Evolutionary conservation across 2,888 invertebrate genomes (phyloP).

Genomic region (Agrotis clavis): DNA sequence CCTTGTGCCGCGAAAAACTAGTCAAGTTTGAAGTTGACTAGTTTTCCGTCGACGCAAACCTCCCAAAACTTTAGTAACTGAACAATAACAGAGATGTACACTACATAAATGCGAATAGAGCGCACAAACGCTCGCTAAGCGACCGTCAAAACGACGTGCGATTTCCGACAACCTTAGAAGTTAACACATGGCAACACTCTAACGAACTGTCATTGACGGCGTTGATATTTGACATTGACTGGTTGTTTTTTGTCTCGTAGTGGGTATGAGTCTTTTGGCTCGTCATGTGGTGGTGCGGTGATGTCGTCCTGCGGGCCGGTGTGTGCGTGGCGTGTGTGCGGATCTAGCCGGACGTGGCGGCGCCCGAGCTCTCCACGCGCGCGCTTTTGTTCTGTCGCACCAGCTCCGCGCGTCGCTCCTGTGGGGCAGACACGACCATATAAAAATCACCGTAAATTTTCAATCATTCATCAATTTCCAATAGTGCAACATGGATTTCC

Average conservation of each 20-base stretch:
- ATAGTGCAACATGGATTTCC: too few species aligned
- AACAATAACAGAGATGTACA: constrained; percentile 59
- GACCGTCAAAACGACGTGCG: constrained; percentile 64
- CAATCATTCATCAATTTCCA: too few species aligned
- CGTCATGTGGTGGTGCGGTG: constrained; percentile 45
- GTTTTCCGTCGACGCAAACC: constrained; percentile 41
- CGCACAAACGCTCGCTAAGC: constrained; percentile 66
- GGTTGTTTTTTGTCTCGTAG: constrained; percentile 24
- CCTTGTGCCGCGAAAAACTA: constrained; percentile 47
- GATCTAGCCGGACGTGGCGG: constrained; percentile 86
- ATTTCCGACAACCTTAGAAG: constrained; percentile 63
- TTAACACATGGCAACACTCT: constrained; percentile 62
- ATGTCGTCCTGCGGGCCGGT: constrained; percentile 50
- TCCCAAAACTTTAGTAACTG: constrained; percentile 47
- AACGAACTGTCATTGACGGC: constrained; percentile 42
- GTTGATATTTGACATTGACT: constrained; percentile 43
- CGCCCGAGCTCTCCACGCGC: constrained; percentile 91
- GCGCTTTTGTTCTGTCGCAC: constrained; percentile 97
- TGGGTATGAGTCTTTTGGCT: constrained; percentile 57
- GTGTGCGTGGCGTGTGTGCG: constrained; percentile 54
- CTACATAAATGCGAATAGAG: constrained; percentile 66
- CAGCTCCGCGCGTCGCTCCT: constrained; percentile 98
- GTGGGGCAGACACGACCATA: constrained; percentile 58
- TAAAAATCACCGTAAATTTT: not conserved
- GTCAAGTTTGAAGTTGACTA: constrained; percentile 30